Evolutionary conservation across 2,888 invertebrate genomes (phyloP), one percentile per base, ranked within the genome.

Genomic region (Halocaridina rubra): DNA sequence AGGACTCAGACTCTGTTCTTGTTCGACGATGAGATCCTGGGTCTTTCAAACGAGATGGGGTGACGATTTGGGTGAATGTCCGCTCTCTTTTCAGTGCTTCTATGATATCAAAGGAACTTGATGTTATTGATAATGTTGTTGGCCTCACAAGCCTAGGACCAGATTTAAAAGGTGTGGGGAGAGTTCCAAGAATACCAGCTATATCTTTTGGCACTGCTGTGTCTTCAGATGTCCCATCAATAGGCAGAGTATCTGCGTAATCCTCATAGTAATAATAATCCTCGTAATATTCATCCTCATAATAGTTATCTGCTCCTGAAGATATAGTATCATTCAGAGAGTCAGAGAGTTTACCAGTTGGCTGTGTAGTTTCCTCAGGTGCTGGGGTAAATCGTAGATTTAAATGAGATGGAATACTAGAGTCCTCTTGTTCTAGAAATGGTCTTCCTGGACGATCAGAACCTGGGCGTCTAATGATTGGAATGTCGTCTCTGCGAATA

Each of bases 401-500:
- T 10, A 39, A 32, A 46, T 81, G 75, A 5, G 80, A 46, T 24
- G 67, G 39, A 16, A 57, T 19, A 13, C 53, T 24, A 13, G 29
- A 27, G 24, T 57, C 74, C 22, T 81, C 33, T 29, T 81, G 85
- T 16, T 13, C 13, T n/a, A 81, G 61, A 39, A 74, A 71, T 24
- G 85, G 76, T 10, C 80, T 46, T 16, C 46, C n/a, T 16, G 74
- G 33, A 64, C 85, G 77, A 3, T 39, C 53, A 57, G 30, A 71
- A 16, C 78, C 71, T n/a, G 87, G 88, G 0, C 88, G 85, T 3
- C 88, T 61, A 19, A 88, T 81, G 16, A 88, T 86, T 10, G 88
- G 88, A 30, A 88, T 88, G 57, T 88, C 88, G 74, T 88, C 88
- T 24, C 88, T 29, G 8, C 88, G 71, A 24, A 88, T 19, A 22